Conservation (phyloP, 1,140 invertebrate genomes). For the Sarcophaga peregrina region DNA sequence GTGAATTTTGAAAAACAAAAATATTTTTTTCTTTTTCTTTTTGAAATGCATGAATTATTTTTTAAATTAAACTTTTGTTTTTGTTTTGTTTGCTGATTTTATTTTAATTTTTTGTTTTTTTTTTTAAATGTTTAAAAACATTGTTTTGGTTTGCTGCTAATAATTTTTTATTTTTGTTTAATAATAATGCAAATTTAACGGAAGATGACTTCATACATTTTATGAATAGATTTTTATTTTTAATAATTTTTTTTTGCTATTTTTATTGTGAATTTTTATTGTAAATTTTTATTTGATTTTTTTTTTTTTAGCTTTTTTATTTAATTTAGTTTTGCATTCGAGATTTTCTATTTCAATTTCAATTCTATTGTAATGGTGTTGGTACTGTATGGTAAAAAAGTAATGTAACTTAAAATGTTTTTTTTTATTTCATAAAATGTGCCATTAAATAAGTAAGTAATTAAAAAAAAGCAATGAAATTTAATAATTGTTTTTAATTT, state of each 20-base stretch:
- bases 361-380: constrained; percentile 37
- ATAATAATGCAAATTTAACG: constrained; percentile 38
- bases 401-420: neutral
- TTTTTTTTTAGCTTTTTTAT: neutral
- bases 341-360: constrained; percentile 32
- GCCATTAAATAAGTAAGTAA: too few relatives aligned
- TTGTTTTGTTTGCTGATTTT: constrained; percentile 25
- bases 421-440: too few relatives aligned
- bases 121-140: neutral
- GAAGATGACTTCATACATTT: constrained; percentile 45
- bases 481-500: too few relatives aligned
- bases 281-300: neutral
- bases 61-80: constrained; percentile 22
- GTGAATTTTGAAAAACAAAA: neutral
- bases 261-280: constrained; percentile 12
- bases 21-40: neutral
- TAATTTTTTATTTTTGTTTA: too few relatives aligned
- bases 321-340: constrained; percentile 23
- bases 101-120: neutral
- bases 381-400: neutral
- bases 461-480: too few relatives aligned
- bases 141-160: too few relatives aligned
- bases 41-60: constrained; percentile 21
- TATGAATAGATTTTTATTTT: neutral
- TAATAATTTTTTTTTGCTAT: neutral